Evolutionary conservation across 2,113 vertebrate species (phyloP), one percentile per base, ranked within the genome.

Genomic region (Tenrec ecaudatus): DNA sequence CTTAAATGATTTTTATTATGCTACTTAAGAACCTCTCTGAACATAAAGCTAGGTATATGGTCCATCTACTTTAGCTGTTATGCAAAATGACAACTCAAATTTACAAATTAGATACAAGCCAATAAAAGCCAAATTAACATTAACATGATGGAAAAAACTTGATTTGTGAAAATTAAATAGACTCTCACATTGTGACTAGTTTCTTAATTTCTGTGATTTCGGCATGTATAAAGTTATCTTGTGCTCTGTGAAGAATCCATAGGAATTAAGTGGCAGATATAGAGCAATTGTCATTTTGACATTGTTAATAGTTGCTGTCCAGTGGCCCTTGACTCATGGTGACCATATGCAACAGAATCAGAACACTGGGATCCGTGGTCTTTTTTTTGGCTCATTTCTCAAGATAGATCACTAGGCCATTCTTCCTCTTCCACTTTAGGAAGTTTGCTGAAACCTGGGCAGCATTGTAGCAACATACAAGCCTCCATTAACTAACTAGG

Each of bases 1-100:
- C 1, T 75, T 60, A 93, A 89, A 73, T 86, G 11, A 82, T 68
- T 89, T 86, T 83, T 69, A 89, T 57, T 57, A n/a, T 77, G 25
- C n/a, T 92, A 68, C 29, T 77, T 89, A 90, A 93, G 19, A 68
- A 38, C 10, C 43, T 89, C 88, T 91, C 66, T 89, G 38, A 88
- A 40, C 64, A 33, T 71, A 88, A 87, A 90, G 3, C 12, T 83
- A 76, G 36, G 29, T 53, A 77, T 77, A 84, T 86, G 1, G 29
- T 69, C 71, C 25, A 80, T 64, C 15, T 94, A 31, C 33, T 95
- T 69, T 6, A 85, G 62, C 17, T 88, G 19, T 82, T 79, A 25
- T 6, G 47, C 3, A 90, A 75, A 12, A 79, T 36, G 79, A 90
- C 17, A 40, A 16, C 17, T 8, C 10, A 94, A 85, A 76, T 82